Percentiles rank a stretch among this genome's conserved stretches.
phyloP scores from a whole-genome alignment of 2,797 vertebrate genomes.

The Falco cherrug region DNA sequence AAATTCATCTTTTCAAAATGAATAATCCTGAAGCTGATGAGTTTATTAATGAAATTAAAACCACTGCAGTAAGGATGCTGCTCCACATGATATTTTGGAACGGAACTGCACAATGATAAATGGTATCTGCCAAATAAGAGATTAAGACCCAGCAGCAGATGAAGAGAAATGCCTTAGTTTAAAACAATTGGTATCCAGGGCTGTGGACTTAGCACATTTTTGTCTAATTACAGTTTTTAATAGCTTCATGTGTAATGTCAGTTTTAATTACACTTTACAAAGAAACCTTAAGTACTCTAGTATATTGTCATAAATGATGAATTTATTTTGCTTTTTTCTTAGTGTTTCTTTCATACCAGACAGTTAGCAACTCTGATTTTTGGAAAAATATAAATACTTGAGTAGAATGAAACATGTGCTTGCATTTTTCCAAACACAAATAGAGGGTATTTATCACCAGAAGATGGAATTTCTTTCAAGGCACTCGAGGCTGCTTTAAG shows the following conservation, averaged over 20 bases:
- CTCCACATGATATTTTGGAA: slow-evolving; percentile 1
- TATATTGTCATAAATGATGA: background rate
- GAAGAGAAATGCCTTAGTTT: slow-evolving; percentile 11
- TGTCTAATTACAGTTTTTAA: slow-evolving; percentile 38
- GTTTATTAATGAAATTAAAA: slow-evolving; percentile 56
- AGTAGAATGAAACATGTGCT: background rate
- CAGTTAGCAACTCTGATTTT: background rate
- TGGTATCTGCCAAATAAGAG: slow-evolving; percentile 28
- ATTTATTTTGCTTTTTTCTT: background rate
- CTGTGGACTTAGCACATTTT: slow-evolving; percentile 9
- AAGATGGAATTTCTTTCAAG: background rate
- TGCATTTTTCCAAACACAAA: background rate
- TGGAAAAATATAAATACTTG: background rate
- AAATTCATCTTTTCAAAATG: slow-evolving; percentile 39
- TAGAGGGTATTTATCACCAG: background rate
- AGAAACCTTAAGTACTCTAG: background rate
- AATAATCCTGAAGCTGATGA: slow-evolving; percentile 25
- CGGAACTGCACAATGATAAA: background rate
- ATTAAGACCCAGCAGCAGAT: slow-evolving; percentile 34
- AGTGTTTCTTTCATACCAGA: background rate
- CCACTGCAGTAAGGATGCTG: background rate
- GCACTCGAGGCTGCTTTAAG: background rate
- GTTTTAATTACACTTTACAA: slow-evolving; percentile 44
- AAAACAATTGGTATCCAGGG: slow-evolving; percentile 1
- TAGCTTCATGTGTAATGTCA: background rate